Evolutionary conservation across 2,888 invertebrate genomes (phyloP).

Genomic region (Tenthredo amoena): DNA sequence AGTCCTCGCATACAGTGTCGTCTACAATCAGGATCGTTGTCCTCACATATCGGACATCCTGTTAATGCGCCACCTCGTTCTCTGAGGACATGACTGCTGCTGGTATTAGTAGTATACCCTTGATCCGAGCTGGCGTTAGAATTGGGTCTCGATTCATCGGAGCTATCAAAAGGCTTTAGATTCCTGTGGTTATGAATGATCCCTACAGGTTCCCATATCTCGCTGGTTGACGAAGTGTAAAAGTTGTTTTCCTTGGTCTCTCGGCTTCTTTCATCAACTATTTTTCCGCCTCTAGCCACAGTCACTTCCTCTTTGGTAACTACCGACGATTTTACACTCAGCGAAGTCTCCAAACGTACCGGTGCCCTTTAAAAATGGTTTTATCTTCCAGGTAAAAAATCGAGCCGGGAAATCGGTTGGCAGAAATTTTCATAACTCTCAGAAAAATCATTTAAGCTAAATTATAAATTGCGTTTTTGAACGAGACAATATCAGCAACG

Average conservation of each 20-base stretch:
- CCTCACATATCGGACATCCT: slow-evolving; percentile 70
- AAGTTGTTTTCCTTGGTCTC: slow-evolving; percentile 87
- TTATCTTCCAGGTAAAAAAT: slow-evolving; percentile 26
- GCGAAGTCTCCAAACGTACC: slow-evolving; percentile 85
- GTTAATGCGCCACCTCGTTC: slow-evolving; percentile 66
- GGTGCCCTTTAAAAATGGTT: slow-evolving; percentile 80
- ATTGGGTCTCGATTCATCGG: slow-evolving; percentile 75
- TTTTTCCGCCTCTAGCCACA: slow-evolving; percentile 83
- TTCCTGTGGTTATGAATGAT: slow-evolving; percentile 73
- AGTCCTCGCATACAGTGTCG: slow-evolving; percentile 70
- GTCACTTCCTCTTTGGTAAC: slow-evolving; percentile 87
- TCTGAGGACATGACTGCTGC: slow-evolving; percentile 71
- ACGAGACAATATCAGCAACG: not conserved
- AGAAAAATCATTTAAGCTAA: not conserved
- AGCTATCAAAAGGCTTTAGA: slow-evolving; percentile 75
- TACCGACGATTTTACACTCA: slow-evolving; percentile 86
- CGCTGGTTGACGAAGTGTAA: slow-evolving; percentile 84
- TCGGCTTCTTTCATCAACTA: slow-evolving; percentile 85
- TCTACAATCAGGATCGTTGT: slow-evolving; percentile 64
- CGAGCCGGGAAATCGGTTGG: slow-evolving; percentile 19
- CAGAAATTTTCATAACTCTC: not conserved
- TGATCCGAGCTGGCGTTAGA: slow-evolving; percentile 76
- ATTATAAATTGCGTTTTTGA: not conserved
- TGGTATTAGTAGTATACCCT: slow-evolving; percentile 75
- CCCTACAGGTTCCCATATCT: slow-evolving; percentile 83